Evolutionary conservation across 2,113 vertebrate genomes (phyloP), one percentile per base, ranked within the genome.

Genomic region (Ammodytes marinus): DNA sequence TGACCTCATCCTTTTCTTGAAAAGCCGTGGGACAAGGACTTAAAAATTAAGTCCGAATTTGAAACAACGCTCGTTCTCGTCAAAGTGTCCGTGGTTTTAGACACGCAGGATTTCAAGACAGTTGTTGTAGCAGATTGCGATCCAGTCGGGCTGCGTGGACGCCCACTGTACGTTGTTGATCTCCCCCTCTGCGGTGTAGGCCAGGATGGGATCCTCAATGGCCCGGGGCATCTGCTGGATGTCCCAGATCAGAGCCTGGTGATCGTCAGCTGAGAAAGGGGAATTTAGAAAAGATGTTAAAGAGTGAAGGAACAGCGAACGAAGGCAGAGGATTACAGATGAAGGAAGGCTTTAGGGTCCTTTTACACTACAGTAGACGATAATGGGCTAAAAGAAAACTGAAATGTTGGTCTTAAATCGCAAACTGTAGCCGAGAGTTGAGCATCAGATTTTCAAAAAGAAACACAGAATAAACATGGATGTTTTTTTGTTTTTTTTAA

Each of bases 141-240:
- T 99, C 98, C 98, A 99, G 96, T 99, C 98, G 1, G 98, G 98
- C 95, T 99, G 98, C 40, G 98, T 99, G 8, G 98, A 99, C 4
- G 98, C 98, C 98, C 98, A 99, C 95, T 99, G 98, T 89, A 99
- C 98, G 61, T 99, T 99, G 96, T 99, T 99, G 95, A 99, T 99
- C 94, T 99, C 98, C 35, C 98, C 98, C 85, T 99, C 98, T 0
- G 97, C 97, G 5, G 98, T 99, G 93, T 99, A 99, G 68, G 98
- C 98, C 95, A 99, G 94, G 93, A 99, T 99, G 5, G 98, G 98
- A 88, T 99, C 98, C 93, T 99, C 98, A 15, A 99, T 99, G 91
- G 98, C 98, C 14, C 98, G 95, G 0, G 98, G 98, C 98, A 99
- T 99, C 85, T 99, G 98, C 94, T 99, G 98, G 92, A 99, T 99